Evolutionary conservation across 2,113 vertebrate species (phyloP), one percentile per base, ranked within the genome.

Genomic region (Greenwoodochromis staneri): DNA sequence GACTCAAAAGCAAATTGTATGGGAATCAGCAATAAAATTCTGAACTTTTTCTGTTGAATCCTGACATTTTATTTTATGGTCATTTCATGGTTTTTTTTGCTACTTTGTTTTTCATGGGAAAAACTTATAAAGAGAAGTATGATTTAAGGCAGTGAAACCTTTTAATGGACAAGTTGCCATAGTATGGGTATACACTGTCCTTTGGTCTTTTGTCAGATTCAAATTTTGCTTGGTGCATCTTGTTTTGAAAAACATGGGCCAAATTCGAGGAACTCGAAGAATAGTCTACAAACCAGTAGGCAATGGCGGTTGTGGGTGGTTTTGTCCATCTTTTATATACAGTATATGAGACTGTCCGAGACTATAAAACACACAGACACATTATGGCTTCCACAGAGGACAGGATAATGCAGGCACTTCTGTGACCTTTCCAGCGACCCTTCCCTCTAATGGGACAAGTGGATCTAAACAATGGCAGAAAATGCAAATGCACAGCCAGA

Each of bases 391-490:
- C 24, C 7, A 34, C 24, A 78, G 45, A 9, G 1, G 27, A 78
- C 45, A 51, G 45, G 0, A 34, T 51, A 51, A 51, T 51, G 73
- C 73, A n/a, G 45, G 27, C 45, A 51, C 73, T 51, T 51, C 73
- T 31, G 17, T 78, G 45, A 78, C 73, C 73, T 49, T 78, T 78
- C 27, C 45, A 78, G 73, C 6, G 73, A 78, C 45, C 16, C 36
- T 51, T 51, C 17, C 27, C 45, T 34, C 27, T 51, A 78, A 31
- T 78, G 27, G 42, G 42, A 81, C 42, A 49, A 49, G 73, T 13
- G 7, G 45, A 51, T 12, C 2, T 78, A 78, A 78, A 78, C 73
- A 78, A 49, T 78, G 10, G 24, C 45, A 49, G 45, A 51, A 34
- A 78, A 34, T 31, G 27, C 45, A 78, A 78, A 78, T 51, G 5